Percentiles rank a stretch among this genome's conserved stretches.
phyloP scores from a whole-genome alignment of 2,888 invertebrate species.

The Dione vanillae region DNA sequence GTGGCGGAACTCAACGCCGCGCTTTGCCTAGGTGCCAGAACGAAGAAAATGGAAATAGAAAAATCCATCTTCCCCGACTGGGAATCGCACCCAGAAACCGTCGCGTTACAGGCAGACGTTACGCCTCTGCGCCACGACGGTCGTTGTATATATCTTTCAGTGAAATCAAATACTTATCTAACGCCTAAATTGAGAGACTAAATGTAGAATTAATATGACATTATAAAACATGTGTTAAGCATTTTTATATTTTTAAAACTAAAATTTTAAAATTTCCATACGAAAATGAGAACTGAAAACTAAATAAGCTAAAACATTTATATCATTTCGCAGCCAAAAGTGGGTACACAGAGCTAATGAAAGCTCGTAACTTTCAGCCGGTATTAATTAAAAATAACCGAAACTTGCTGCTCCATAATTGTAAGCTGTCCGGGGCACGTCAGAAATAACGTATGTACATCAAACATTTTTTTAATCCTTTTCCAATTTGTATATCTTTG shows the following conservation, averaged over 20 bases:
- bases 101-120: no score
- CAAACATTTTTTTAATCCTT: not conserved
- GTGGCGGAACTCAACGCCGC: no score
- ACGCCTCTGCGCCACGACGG: no score
- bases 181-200: not conserved
- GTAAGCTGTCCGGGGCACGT: slow-evolving; percentile 41
- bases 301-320: slow-evolving; percentile 36
- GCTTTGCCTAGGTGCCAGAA: no score
- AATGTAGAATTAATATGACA: not conserved
- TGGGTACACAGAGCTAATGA: slow-evolving; percentile 44
- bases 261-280: slow-evolving; percentile 4
- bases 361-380: slow-evolving; percentile 39
- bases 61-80: no score
- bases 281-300: slow-evolving; percentile 20
- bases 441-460: not conserved
- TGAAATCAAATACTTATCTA: not conserved
- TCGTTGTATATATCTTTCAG: no score
- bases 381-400: slow-evolving; percentile 62
- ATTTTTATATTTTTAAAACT: slow-evolving; percentile 6
- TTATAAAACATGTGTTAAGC: not conserved
- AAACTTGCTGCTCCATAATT: slow-evolving; percentile 52
- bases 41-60: no score
- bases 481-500: not conserved
- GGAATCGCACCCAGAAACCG: no score
- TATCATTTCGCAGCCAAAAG: slow-evolving; percentile 37